Conservation (phyloP, 2,797 vertebrate genomes). For the Argya squamiceps region DNA sequence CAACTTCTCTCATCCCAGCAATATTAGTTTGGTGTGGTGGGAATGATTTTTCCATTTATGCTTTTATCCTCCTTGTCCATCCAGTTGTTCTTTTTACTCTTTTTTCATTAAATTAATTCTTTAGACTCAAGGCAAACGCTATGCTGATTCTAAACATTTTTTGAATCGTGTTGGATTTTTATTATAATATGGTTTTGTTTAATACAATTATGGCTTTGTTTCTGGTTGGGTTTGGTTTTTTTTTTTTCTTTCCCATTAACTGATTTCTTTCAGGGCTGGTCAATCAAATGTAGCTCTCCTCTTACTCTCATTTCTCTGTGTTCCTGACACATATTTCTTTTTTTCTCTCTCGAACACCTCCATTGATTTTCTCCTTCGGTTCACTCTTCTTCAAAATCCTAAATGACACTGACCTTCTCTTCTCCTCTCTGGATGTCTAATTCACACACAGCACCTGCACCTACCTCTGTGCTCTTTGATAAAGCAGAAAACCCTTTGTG, state of each 20-base stretch:
- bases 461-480: not conserved
- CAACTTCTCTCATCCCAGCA: not conserved
- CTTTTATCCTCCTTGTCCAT: not conserved
- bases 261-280: not conserved
- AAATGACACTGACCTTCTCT: not conserved
- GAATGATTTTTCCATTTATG: not conserved
- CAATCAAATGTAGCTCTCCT: not conserved
- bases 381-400: constrained; percentile 13
- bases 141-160: not conserved
- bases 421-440: not conserved
- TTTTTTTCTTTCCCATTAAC: not conserved
- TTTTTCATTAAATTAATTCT: not conserved
- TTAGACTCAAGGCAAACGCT: not conserved
- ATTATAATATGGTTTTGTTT: fast-evolving
- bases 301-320: not conserved
- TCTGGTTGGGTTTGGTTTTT: too few relatives aligned
- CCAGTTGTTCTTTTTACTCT: not conserved
- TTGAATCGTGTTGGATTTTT: not conserved
- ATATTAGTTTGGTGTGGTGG: not conserved
- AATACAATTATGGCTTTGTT: not conserved
- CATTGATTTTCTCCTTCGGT: not conserved
- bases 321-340: not conserved
- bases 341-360: not conserved
- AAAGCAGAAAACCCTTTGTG: not conserved
- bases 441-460: not conserved